Evolutionary conservation across 1,140 invertebrate genomes (phyloP).

Genomic region (Zelostemma sp.): DNA sequence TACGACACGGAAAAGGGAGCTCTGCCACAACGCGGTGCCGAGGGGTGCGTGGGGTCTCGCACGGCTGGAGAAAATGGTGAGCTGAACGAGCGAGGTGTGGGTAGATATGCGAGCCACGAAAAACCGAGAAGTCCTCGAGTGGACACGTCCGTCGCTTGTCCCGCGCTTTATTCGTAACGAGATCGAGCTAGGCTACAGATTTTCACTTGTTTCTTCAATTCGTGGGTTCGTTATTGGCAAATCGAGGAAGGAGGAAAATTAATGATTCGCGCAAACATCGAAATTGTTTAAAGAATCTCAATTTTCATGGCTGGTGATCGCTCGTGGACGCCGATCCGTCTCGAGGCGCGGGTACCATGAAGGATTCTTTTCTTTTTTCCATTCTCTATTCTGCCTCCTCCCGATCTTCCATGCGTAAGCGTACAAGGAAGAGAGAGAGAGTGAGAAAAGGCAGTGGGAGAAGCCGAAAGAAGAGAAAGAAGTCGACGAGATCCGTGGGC

Average conservation of each 20-base stretch:
- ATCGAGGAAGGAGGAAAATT: slow-evolving; percentile 50
- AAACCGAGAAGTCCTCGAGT: slow-evolving; percentile 51
- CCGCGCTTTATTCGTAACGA: too few relatives aligned
- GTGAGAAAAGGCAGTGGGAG: slow-evolving; percentile 32
- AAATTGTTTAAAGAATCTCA: neutral
- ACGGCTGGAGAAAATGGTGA: slow-evolving; percentile 42
- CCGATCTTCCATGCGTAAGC: slow-evolving; percentile 18
- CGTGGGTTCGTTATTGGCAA: too few relatives aligned
- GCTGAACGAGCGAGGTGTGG: slow-evolving; percentile 28
- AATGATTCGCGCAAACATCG: slow-evolving; percentile 18
- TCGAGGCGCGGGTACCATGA: slow-evolving; percentile 32
- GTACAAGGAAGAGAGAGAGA: slow-evolving; percentile 11
- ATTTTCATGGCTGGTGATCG: slow-evolving; percentile 30
- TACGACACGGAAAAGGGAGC: slow-evolving; percentile 62
- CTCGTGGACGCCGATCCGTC: slow-evolving; percentile 43
- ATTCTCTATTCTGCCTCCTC: slow-evolving; percentile 43
- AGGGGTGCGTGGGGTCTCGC: slow-evolving; percentile 10
- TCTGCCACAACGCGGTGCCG: slow-evolving; percentile 54
- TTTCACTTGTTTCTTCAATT: too few relatives aligned
- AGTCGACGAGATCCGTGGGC: slow-evolving; percentile 54
- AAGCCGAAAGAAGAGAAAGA: slow-evolving; percentile 43
- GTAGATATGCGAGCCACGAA: slow-evolving; percentile 61
- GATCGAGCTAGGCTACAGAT: too few relatives aligned
- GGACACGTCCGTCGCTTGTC: too few relatives aligned
- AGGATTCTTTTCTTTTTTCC: slow-evolving; percentile 44